phyloP scores from a whole-genome alignment of 2,888 invertebrate genomes.

The Xestobium rufovillosum region DNA sequence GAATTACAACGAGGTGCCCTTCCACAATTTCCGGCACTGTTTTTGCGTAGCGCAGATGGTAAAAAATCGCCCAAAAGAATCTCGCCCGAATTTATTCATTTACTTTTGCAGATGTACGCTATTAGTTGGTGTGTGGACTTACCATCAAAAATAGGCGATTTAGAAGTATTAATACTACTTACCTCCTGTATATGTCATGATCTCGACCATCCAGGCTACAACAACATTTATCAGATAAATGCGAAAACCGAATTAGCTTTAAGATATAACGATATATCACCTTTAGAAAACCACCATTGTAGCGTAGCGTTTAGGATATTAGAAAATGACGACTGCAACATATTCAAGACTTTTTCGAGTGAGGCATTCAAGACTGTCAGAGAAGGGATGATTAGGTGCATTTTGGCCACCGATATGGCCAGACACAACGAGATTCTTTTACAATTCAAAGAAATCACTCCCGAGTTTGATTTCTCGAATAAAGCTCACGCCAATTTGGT shows the following conservation, averaged over 20 bases:
- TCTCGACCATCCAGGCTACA: slow-evolving; percentile 70
- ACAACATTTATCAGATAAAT: slow-evolving; percentile 76
- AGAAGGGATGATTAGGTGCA: slow-evolving; percentile 72
- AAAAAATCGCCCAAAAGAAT: slow-evolving; percentile 39
- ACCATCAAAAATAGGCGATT: slow-evolving; percentile 59
- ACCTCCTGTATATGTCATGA: slow-evolving; percentile 78
- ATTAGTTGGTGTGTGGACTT: slow-evolving; percentile 68
- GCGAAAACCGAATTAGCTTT: slow-evolving; percentile 75
- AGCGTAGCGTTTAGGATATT: slow-evolving; percentile 75
- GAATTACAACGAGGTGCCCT: slow-evolving; percentile 79
- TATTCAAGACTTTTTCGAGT: slow-evolving; percentile 60
- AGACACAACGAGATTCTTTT: slow-evolving; percentile 69
- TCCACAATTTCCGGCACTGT: slow-evolving; percentile 81
- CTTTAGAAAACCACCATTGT: slow-evolving; percentile 80
- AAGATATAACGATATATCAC: slow-evolving; percentile 80
- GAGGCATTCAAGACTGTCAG: slow-evolving; percentile 58
- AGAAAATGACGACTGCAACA: slow-evolving; percentile 72
- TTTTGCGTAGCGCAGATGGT: slow-evolving; percentile 87
- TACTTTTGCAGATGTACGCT: slow-evolving; percentile 69
- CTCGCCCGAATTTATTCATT: too few relatives aligned
- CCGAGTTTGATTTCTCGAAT: slow-evolving; percentile 60
- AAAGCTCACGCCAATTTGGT: slow-evolving; percentile 66
- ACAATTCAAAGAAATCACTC: slow-evolving; percentile 60
- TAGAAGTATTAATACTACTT: slow-evolving; percentile 68
- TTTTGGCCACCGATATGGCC: slow-evolving; percentile 72